Base-by-base conservation (phyloP, 2,888 invertebrate species). In the Osedax frankpressi region DNA sequence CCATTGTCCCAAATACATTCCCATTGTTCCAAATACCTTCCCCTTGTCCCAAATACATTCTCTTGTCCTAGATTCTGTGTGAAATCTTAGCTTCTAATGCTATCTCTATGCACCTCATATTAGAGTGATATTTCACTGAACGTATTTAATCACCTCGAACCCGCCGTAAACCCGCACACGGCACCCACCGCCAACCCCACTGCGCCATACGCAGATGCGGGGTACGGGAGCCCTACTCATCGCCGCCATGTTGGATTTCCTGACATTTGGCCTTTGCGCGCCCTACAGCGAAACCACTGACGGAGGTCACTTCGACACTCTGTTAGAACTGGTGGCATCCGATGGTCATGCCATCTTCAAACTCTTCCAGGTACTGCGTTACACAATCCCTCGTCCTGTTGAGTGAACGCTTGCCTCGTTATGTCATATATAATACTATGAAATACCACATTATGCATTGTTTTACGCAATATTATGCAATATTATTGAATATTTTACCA, bases 231-330 rank as follows among this genome's bases (percentile, higher is more conserved):
- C 97, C 68, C 86, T 98, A 70, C 92, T 98, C 19, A 92, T 98
- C 76, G 92, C 95, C 30, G 93, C 95, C 77, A 95, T 99, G 95
- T 87, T 98, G 83, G 98, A 98, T 86, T 93, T 99, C 83, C 87
- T 98, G 77, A 98, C 97, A 60, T 98, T 96, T 86, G 91, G 95
- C 2, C 88, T 98, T 63, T 99, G 98, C 86, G 94, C 96, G 76
- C 98, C 98, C 2, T 98, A 97, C 86, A 94, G 94, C 82, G 98
- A 99, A 86, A 99, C 98, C 2, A 98, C 98, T 0, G 94, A 96
- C 82, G 83, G 83, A 3, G 78, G 79, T 24, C 81, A 84, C 78
- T 84, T 84, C 80, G 97, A 98, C 84, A 89, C 89, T 79, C 87
- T 97, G 72, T 86, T 97, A 28, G 93, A 94, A 85, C 90, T 97